phyloP scores from a whole-genome alignment of 2,888 invertebrate genomes.

The Laspeyria flexula region DNA sequence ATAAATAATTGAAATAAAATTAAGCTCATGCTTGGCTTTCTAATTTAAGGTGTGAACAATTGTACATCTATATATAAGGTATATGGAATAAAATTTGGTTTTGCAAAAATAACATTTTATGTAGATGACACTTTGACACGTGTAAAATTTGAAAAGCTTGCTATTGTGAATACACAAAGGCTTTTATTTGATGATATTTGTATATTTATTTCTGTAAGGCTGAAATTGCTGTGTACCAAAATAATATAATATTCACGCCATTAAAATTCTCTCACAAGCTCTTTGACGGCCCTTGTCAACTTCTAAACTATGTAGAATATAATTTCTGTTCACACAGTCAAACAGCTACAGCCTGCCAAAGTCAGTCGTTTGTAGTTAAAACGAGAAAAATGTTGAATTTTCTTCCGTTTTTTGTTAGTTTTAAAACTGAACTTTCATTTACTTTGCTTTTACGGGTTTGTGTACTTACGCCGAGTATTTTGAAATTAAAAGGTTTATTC shows the following conservation, averaged over 20 bases:
- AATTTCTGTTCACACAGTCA: conserved; percentile 12
- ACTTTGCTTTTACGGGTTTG: conserved; percentile 6
- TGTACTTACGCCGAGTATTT: background rate
- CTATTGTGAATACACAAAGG: no score
- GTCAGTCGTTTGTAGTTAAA: conserved; percentile 15
- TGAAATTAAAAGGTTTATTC: background rate
- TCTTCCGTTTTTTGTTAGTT: conserved; percentile 1
- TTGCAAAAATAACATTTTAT: no score
- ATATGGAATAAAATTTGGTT: no score
- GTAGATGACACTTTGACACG: no score
- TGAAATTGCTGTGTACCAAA: conserved; percentile 7
- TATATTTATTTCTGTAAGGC: no score
- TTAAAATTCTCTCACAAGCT: conserved; percentile 21
- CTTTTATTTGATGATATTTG: no score
- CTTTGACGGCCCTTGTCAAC: conserved; percentile 28
- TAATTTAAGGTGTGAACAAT: no score
- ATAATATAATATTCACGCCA: conserved; percentile 26
- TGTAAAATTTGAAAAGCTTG: no score
- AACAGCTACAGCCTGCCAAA: conserved; percentile 14
- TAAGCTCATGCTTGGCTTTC: no score
- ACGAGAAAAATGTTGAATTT: conserved; percentile 10
- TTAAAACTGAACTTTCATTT: background rate
- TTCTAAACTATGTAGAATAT: conserved; percentile 18
- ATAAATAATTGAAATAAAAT: no score
- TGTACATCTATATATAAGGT: no score